These are phyloP conservation scores for Gallinago solitaria DNA, from an alignment of 2,797 vertebrate genomes.

Conservation along the genomic window DNA sequence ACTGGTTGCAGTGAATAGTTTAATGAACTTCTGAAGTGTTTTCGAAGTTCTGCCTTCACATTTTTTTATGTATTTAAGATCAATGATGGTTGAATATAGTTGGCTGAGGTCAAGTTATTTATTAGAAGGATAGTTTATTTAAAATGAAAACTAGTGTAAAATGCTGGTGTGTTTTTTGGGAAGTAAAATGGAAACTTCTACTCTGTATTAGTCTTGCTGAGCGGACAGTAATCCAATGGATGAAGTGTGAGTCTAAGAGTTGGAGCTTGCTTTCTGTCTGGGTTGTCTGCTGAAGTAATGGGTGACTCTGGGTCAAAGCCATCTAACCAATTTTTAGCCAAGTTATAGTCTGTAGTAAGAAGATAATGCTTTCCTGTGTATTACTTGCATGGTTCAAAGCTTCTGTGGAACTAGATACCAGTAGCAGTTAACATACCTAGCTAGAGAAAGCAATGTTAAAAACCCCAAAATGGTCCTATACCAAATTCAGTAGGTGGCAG, in stretches of 20 bases:
- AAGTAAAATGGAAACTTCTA: not conserved
- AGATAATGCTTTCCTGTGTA: not conserved
- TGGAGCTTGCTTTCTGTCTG: not conserved
- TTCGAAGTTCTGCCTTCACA: not conserved
- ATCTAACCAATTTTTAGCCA: not conserved
- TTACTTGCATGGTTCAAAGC: not conserved
- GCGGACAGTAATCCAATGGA: not conserved
- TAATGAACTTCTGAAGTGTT: not conserved
- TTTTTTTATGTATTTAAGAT: not conserved
- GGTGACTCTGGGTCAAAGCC: not conserved
- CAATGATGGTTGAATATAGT: not conserved
- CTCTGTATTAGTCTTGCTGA: not conserved
- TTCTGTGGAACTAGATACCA: not conserved
- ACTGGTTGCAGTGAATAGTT: not conserved
- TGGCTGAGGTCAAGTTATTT: not conserved
- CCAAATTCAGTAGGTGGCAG: not conserved
- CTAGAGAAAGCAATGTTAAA: not conserved
- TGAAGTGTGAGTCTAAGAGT: rapidly evolving
- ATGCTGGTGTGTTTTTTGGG: not conserved
- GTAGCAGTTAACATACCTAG: not conserved
- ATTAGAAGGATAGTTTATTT: not conserved
- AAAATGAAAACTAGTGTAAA: not conserved
- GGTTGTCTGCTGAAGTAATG: not conserved
- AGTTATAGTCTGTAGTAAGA: not conserved
- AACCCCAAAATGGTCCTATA: rapidly evolving